Conservation (phyloP, 2,888 invertebrate genomes). For the Actias luna region DNA sequence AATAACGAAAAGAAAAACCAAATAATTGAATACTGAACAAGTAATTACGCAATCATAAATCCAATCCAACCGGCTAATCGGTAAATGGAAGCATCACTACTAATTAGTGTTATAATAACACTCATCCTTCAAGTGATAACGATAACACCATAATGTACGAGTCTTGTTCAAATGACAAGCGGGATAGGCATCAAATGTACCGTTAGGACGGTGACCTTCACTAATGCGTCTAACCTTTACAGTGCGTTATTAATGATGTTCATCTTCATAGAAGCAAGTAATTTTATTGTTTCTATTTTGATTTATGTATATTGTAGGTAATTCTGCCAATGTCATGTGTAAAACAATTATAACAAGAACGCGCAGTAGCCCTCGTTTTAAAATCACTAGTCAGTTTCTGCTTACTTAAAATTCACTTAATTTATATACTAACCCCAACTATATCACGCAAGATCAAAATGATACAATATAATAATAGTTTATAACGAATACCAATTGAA, state of each 20-base stretch:
- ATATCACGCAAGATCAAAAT: too few species aligned
- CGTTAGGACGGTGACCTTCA: neutral
- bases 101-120: slow-evolving; percentile 23
- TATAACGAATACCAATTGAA: too few species aligned
- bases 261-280: neutral
- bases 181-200: neutral
- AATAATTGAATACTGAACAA: neutral
- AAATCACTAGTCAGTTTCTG: too few species aligned
- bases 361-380: too few species aligned
- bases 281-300: too few species aligned
- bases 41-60: neutral
- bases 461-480: too few species aligned
- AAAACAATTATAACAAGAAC: too few species aligned
- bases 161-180: slow-evolving; percentile 7
- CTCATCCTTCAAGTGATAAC: slow-evolving; percentile 15
- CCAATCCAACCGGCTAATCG: neutral
- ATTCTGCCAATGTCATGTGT: too few species aligned
- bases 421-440: too few species aligned
- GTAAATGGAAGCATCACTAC: slow-evolving; percentile 1
- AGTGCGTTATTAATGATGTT: neutral
- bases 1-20: neutral
- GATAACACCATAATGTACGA: slow-evolving; percentile 11
- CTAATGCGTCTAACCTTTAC: slow-evolving; percentile 1
- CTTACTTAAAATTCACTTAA: too few species aligned
- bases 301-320: too few species aligned